Evolutionary conservation across 92 coral and sea anemone species (phyloP).

Genomic region (Metridium senile): DNA sequence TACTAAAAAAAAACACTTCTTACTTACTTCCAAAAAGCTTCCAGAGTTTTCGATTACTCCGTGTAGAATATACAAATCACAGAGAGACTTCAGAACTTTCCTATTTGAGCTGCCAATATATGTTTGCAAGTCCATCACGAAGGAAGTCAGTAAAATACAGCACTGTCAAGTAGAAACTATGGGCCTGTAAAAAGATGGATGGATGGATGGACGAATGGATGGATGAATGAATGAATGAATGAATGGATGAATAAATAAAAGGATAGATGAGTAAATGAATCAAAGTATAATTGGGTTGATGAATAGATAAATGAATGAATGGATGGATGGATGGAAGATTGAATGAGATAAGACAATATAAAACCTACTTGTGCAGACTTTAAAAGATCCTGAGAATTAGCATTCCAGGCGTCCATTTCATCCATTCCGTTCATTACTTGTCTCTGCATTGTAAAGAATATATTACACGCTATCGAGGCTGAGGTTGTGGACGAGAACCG

Average conservation of each 20-base stretch:
- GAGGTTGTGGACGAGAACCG: no score
- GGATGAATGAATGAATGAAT: no score
- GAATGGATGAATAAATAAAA: no score
- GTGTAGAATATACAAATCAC: slow-evolving; percentile 66
- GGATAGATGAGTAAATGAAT: no score
- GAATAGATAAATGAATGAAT: no score
- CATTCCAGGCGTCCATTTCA: slow-evolving; percentile 80
- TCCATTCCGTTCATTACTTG: slow-evolving; percentile 74
- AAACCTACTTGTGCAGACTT: slow-evolving; percentile 81
- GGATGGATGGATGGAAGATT: no score
- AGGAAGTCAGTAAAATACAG: slow-evolving; percentile 49
- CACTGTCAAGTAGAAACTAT: slow-evolving; percentile 65
- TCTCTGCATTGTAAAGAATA: slow-evolving; percentile 59
- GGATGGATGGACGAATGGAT: no score
- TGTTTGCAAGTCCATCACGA: slow-evolving; percentile 38
- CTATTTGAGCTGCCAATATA: slow-evolving; percentile 50
- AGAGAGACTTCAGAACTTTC: slow-evolving; percentile 56
- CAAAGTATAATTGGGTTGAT: no score
- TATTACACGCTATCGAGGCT: no score
- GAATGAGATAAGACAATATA: no score
- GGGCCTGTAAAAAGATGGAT: slow-evolving; percentile 65
- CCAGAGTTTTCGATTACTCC: slow-evolving; percentile 76
- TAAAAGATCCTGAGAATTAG: slow-evolving; percentile 68
- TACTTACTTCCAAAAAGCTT: slow-evolving; percentile 79
- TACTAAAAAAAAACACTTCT: background rate